Percentiles rank a stretch among this genome's conserved stretches.
Conservation (phyloP, 2,888 invertebrate species). For the Dryobotodes eremita region DNA sequence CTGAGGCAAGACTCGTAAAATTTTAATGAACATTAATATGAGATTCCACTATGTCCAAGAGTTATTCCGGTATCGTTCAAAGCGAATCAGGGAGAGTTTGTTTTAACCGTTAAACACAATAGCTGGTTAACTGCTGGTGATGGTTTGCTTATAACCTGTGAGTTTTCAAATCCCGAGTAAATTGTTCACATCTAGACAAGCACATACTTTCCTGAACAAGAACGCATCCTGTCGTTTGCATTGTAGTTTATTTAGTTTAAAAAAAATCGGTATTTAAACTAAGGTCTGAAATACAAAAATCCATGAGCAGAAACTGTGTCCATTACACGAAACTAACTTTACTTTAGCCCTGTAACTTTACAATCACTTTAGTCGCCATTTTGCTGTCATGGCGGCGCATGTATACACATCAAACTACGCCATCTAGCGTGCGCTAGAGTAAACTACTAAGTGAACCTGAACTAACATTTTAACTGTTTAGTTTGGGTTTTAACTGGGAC, state of each 20-base stretch:
- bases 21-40: background rate
- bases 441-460: slow-evolving; percentile 51
- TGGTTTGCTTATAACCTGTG: background rate
- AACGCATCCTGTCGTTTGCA: background rate
- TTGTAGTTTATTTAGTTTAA: background rate
- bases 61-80: background rate
- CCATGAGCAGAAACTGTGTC: background rate
- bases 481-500: too few species aligned
- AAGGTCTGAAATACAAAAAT: background rate
- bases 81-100: background rate
- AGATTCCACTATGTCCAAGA: background rate
- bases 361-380: slow-evolving; percentile 65
- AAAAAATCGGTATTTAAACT: background rate
- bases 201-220: too few species aligned
- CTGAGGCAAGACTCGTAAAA: background rate
- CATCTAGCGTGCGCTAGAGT: slow-evolving; percentile 59
- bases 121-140: background rate
- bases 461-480: slow-evolving; percentile 20
- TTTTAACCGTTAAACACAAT: background rate
- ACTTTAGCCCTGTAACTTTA: slow-evolving; percentile 25
- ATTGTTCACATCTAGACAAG: too few species aligned
- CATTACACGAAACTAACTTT: background rate
- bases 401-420: slow-evolving; percentile 75
- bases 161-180: background rate
- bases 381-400: slow-evolving; percentile 76